Percentiles rank a stretch among this genome's conserved stretches.
Conservation (phyloP, 64 coral and sea anemone genomes). For the Cladopsammia gracilis region DNA sequence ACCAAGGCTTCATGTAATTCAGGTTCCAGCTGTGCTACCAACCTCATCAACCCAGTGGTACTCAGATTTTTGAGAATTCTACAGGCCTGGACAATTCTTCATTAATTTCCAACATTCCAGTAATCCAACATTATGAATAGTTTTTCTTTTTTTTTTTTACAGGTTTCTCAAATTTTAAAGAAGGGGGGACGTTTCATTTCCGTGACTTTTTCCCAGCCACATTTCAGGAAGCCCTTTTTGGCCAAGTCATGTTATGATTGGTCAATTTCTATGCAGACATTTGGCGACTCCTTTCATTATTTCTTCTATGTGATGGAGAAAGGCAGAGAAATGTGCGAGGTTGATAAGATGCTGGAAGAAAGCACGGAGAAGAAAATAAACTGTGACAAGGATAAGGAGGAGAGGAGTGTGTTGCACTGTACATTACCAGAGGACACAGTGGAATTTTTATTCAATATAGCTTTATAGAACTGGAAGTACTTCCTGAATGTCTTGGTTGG, state of each 20-base stretch:
- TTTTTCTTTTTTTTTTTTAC: background rate
- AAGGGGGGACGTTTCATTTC: slow-evolving; percentile 67
- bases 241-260: slow-evolving; percentile 66
- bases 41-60: too few species aligned
- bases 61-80: too few species aligned
- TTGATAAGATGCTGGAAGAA: slow-evolving; percentile 53
- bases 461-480: slow-evolving; percentile 6
- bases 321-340: slow-evolving; percentile 47
- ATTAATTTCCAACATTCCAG: too few species aligned
- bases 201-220: slow-evolving; percentile 80
- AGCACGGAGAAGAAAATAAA: background rate
- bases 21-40: too few species aligned
- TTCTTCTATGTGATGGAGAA: slow-evolving; percentile 78
- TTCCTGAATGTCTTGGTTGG: background rate
- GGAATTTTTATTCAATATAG: slow-evolving; percentile 67
- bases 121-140: too few species aligned
- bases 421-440: slow-evolving; percentile 27
- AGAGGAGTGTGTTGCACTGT: background rate
- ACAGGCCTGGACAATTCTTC: too few species aligned
- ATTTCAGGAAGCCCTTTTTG: slow-evolving; percentile 70
- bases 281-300: slow-evolving; percentile 76
- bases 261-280: slow-evolving; percentile 57
- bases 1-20: too few species aligned
- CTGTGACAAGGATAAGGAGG: background rate
- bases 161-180: slow-evolving; percentile 63